Conservation (phyloP, 2,797 vertebrate species). For the Potorous gilbertii region DNA sequence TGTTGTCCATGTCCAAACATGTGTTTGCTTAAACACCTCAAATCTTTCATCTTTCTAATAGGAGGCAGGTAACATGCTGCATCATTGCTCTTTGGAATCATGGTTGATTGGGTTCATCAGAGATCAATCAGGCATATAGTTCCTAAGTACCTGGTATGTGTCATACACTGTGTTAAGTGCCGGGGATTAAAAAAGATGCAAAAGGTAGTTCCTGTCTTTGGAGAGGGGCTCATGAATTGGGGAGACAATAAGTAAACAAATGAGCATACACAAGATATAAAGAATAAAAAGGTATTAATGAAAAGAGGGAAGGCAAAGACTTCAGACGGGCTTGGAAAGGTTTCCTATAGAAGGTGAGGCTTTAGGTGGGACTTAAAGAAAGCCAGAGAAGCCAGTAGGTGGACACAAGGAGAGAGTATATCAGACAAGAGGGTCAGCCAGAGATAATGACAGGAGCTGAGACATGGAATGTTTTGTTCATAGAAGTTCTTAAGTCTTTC, state of each 20-base stretch:
- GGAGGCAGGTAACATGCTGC: not conserved
- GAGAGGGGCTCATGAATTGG: not conserved
- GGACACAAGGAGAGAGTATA: not conserved
- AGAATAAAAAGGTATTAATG: not conserved
- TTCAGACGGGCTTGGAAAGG: not conserved
- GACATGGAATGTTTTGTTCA: not conserved
- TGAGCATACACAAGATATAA: not conserved
- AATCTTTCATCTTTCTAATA: not conserved
- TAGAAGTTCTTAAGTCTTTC: not conserved
- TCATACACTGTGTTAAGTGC: not conserved
- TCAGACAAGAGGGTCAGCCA: not conserved
- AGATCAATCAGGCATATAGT: not conserved
- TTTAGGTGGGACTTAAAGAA: not conserved
- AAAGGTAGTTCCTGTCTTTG: not conserved
- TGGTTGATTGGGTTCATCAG: not conserved
- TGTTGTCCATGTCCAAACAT: not conserved
- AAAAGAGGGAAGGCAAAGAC: not conserved
- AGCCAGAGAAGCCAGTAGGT: not conserved
- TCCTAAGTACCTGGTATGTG: not conserved
- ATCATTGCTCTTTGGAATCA: not conserved
- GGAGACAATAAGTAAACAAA: not conserved
- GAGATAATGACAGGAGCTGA: not conserved
- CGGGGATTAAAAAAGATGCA: not conserved
- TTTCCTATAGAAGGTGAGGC: not conserved
- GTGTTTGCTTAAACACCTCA: not conserved